phyloP scores from a whole-genome alignment of 2,888 invertebrate genomes.

The Lasioglossum lativentre region DNA sequence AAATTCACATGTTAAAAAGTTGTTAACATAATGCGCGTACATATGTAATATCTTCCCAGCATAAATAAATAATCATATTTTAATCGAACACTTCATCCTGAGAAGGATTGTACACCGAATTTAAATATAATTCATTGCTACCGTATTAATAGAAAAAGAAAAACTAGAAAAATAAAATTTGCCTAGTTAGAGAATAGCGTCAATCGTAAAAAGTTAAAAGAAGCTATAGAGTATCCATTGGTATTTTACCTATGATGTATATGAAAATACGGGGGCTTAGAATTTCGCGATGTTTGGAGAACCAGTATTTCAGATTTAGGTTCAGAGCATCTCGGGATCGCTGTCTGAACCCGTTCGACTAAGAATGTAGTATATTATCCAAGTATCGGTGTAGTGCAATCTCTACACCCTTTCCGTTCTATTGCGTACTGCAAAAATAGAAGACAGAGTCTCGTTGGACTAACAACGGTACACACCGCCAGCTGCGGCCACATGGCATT shows the following conservation, averaged over 20 bases:
- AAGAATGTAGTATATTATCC: slow-evolving; percentile 51
- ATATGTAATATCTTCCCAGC: not conserved
- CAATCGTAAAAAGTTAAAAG: not conserved
- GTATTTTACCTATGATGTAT: not conserved
- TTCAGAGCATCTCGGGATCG: slow-evolving; percentile 9
- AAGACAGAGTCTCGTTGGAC: slow-evolving; percentile 65
- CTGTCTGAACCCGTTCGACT: slow-evolving; percentile 44
- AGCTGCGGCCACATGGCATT: slow-evolving; percentile 83
- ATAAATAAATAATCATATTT: not conserved
- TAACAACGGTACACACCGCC: slow-evolving; percentile 76
- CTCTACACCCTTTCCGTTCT: slow-evolving; percentile 50
- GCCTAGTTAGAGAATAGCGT: no score
- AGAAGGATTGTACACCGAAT: not conserved
- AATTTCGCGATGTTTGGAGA: not conserved
- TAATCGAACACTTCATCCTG: not conserved
- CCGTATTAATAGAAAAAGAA: not conserved
- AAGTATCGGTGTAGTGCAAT: slow-evolving; percentile 57
- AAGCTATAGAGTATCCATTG: not conserved
- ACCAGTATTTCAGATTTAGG: not conserved
- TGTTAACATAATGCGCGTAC: not conserved
- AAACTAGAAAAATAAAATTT: not conserved
- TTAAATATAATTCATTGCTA: no score
- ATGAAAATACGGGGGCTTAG: not conserved
- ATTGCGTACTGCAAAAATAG: slow-evolving; percentile 69
- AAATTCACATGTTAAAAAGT: not conserved